Evolutionary conservation across 2,113 vertebrate species (phyloP).

Genomic region (Sander vitreus): DNA sequence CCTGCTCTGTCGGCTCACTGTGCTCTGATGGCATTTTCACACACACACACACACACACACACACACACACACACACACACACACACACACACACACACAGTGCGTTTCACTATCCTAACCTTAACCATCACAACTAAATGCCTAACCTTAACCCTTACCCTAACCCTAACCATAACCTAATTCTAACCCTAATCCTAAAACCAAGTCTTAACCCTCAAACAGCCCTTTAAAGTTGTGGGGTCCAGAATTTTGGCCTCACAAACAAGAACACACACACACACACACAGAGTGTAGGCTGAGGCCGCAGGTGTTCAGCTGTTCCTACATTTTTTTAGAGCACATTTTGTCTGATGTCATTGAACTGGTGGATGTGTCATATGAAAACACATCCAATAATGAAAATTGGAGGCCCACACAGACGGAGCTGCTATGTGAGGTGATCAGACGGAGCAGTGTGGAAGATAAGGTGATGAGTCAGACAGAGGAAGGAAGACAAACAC

Average conservation of each 20-base stretch:
- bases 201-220: too few relatives aligned
- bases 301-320: constrained; percentile 4
- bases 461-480: constrained; percentile 28
- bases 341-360: constrained; percentile 6
- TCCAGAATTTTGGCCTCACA: too few relatives aligned
- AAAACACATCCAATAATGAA: too few relatives aligned
- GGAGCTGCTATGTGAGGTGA: constrained; percentile 7
- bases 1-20: background rate
- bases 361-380: constrained; percentile 21
- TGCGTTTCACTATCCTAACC: too few relatives aligned
- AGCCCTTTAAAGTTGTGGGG: too few relatives aligned
- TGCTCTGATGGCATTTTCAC: constrained; percentile 25
- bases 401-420: constrained; percentile 27
- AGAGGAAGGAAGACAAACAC: background rate
- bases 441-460: background rate
- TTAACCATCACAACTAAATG: too few relatives aligned
- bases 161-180: too few relatives aligned
- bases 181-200: too few relatives aligned
- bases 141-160: too few relatives aligned
- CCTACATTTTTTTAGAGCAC: background rate
- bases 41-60: background rate
- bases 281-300: background rate
- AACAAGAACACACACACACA: background rate
- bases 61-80: background rate
- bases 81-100: background rate